Conservation (phyloP, 2,113 vertebrate species). For the Heptranchias perlo region DNA sequence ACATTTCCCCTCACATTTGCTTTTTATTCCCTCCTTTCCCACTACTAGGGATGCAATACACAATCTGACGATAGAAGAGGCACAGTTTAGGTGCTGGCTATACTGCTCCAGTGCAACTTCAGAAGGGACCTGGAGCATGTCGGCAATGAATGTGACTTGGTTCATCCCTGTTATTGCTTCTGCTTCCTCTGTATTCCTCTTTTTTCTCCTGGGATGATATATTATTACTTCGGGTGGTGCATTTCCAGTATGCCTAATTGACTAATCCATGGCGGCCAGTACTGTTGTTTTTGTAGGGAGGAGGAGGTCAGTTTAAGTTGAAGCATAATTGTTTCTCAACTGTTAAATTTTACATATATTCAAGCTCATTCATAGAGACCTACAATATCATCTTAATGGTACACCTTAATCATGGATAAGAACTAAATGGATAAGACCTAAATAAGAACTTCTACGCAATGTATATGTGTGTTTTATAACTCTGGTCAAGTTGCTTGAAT, state of each 20-base stretch:
- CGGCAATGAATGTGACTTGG: not conserved
- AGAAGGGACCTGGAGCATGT: not conserved
- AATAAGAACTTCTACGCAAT: not conserved
- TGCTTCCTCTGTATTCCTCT: not conserved
- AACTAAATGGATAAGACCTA: not conserved
- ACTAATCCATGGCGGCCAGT: not conserved
- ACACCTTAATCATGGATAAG: not conserved
- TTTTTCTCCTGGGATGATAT: not conserved
- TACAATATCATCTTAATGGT: not conserved
- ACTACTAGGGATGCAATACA: not conserved
- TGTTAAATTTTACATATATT: not conserved
- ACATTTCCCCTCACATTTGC: not conserved
- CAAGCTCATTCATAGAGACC: not conserved
- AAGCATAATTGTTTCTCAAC: not conserved
- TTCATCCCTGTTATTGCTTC: not conserved
- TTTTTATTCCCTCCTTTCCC: not conserved
- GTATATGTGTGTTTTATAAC: not conserved
- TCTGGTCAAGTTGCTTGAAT: not conserved
- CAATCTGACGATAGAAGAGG: not conserved
- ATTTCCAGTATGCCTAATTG: not conserved
- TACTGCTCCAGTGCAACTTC: not conserved
- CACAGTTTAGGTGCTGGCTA: not conserved
- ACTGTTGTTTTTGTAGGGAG: not conserved
- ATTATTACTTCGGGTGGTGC: not conserved
- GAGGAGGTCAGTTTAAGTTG: not conserved